Percentiles rank a stretch among this genome's conserved stretches.
phyloP scores from a whole-genome alignment of 2,113 vertebrate species.

The Turdus rufiventris region DNA sequence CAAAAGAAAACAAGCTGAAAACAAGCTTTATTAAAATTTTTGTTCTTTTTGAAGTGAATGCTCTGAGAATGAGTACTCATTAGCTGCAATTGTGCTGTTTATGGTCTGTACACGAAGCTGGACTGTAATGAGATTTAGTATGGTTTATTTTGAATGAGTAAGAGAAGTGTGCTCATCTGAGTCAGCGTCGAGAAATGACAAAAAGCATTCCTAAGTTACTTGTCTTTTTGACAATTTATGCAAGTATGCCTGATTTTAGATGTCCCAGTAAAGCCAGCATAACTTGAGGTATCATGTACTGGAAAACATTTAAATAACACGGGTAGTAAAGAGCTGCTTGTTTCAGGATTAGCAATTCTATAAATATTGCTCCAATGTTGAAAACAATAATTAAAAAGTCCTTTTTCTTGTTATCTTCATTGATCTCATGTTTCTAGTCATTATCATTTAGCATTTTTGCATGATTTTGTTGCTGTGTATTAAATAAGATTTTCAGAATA shows the following conservation, averaged over 20 bases:
- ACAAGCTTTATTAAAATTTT: not conserved
- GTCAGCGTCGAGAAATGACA: not conserved
- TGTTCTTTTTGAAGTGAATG: not conserved
- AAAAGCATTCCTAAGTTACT: not conserved
- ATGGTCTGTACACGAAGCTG: not conserved
- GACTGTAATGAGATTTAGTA: not conserved
- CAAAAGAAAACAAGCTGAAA: not conserved
- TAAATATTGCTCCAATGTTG: not conserved
- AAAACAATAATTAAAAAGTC: not conserved
- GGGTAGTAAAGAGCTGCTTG: not conserved
- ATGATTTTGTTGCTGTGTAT: not conserved
- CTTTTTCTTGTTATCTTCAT: not conserved
- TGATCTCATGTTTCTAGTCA: not conserved
- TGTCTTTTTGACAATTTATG: not conserved
- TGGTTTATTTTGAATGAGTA: not conserved
- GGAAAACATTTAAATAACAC: not conserved
- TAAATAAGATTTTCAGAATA: not conserved
- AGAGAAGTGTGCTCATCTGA: not conserved
- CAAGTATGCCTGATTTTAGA: slow-evolving; percentile 36
- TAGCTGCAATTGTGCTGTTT: not conserved
- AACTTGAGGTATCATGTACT: not conserved
- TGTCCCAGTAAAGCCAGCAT: not conserved
- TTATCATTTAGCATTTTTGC: not conserved
- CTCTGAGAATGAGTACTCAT: not conserved
- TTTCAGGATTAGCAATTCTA: not conserved